Base-by-base conservation (phyloP, 2,113 vertebrate genomes). In the Leptosomus discolor region DNA sequence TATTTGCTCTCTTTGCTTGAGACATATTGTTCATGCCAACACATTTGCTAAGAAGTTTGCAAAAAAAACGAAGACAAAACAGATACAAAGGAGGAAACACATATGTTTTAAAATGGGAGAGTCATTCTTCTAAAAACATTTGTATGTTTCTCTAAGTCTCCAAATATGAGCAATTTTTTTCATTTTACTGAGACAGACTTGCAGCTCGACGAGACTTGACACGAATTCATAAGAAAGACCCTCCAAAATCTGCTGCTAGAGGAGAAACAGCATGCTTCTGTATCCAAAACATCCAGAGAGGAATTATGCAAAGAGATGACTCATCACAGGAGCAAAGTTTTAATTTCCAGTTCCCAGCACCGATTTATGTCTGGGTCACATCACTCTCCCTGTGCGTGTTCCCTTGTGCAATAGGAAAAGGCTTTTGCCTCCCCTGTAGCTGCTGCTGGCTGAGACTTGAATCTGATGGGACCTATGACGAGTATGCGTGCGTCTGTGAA, bases 271-370 rank as follows among this genome's bases (percentile, higher is more conserved):
- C 81, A 57, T 69, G 67, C 86, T 93, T 75, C 26, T 86, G 26
- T 63, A 85, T 58, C 70, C 75, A 92, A 88, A 95, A 76, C 50
- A 88, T 80, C 87, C 85, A 88, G 92, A 83, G 90, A 37, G 71
- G 63, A 96, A 83, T 96, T 97, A 80, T 86, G 85, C 79, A 93
- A 37, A 85, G 50, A 27, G 80, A 88, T 94, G 85, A 90, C 67
- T 97, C 88, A 95, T 77, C 75, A 30, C 63, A 2, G 6, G n/a
- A 96, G 85, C 61, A 61, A 73, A 94, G 29, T 21, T 85, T 88
- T 77, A 12, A 92, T 83, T 85, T 79, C 81, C 69, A 37, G 51
- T 61, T 93, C 41, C 69, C 76, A 60, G 32, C 14, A 4, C n/a
- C 92, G 81, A 57, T 76, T 90, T 92, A 37, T 0, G 0, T 18